phyloP scores from a whole-genome alignment of 2,888 invertebrate genomes.

The Brenthis daphne region DNA sequence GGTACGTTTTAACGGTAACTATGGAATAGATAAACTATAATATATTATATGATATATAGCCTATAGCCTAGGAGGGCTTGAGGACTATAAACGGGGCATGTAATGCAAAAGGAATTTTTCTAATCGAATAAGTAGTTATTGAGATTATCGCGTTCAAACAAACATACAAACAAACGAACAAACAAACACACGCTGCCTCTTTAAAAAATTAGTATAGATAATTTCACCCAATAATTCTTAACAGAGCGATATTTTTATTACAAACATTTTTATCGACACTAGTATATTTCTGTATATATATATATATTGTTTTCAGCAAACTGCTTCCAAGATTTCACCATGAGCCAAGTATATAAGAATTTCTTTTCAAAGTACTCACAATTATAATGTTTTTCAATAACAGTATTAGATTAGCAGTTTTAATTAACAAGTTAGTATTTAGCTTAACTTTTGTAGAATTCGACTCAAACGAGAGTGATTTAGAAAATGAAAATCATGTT shows the following conservation, averaged over 20 bases:
- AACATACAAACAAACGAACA: too few relatives aligned
- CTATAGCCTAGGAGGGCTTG: too few relatives aligned
- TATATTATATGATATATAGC: too few relatives aligned
- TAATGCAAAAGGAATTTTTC: too few relatives aligned
- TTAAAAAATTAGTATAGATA: too few relatives aligned
- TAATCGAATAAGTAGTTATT: too few relatives aligned
- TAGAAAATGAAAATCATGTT: constrained; percentile 17
- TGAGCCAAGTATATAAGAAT: neutral
- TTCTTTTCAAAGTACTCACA: neutral
- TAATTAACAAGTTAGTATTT: constrained; percentile 15
- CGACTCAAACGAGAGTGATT: neutral
- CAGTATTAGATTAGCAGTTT: constrained; percentile 4
- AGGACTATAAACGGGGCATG: too few relatives aligned
- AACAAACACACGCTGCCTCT: too few relatives aligned
- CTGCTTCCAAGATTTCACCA: neutral
- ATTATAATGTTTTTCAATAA: constrained; percentile 16
- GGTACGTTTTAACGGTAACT: too few relatives aligned
- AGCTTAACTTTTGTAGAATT: constrained; percentile 13
- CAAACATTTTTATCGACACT: neutral
- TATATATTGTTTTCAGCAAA: neutral
- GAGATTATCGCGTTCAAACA: too few relatives aligned
- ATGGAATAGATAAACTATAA: too few relatives aligned
- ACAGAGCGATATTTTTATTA: neutral
- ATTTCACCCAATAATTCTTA: too few relatives aligned
- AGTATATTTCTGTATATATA: neutral